Evolutionary conservation across 2,888 invertebrate genomes (phyloP), one percentile per base, ranked within the genome.

Genomic region (Andrena bicolor): DNA sequence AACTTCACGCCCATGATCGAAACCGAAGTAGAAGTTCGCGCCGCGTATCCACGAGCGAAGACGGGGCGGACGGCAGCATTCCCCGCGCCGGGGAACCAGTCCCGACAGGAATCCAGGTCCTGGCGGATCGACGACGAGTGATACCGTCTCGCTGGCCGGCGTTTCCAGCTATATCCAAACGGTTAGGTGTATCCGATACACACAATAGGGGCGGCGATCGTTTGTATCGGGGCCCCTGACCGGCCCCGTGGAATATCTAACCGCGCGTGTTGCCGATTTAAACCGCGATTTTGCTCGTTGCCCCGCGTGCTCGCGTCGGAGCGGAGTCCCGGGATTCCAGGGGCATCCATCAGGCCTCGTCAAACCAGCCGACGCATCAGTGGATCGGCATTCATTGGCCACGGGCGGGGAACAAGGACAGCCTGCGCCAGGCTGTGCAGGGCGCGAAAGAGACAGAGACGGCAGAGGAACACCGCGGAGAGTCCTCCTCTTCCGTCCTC

Each of bases 271-370:
- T 83, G 88, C 90, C 92, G 93, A 93, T 92, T 93, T 91, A 91
- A 93, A 92, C 91, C 90, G 90, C 89, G 93, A 93, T 93, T 92
- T 92, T 91, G 92, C 91, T 91, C 90, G 92, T 93, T 92, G 91
- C n/a, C 70, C 35, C 48, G 60, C 90, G 88, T 83, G 80, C 73
- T 75, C 88, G 89, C 89, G 88, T 90, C 87, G 88, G 86, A 88
- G 89, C 88, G 89, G 86, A 91, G 92, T 90, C 89, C 91, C 89
- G 88, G 88, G 91, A 92, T 91, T 90, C 91, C 92, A 90, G 89
- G 90, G 90, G 93, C 93, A 93, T 93, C 93, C 93, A 94, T 93
- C 93, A 94, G 93, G 89, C 89, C 92, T 94, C 93, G 93, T 93
- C 93, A 94, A 93, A 94, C 93, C 93, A 92, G 92, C 93, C 91